Conservation (phyloP, 2,113 vertebrate species). For the Nycticebus coucang region DNA sequence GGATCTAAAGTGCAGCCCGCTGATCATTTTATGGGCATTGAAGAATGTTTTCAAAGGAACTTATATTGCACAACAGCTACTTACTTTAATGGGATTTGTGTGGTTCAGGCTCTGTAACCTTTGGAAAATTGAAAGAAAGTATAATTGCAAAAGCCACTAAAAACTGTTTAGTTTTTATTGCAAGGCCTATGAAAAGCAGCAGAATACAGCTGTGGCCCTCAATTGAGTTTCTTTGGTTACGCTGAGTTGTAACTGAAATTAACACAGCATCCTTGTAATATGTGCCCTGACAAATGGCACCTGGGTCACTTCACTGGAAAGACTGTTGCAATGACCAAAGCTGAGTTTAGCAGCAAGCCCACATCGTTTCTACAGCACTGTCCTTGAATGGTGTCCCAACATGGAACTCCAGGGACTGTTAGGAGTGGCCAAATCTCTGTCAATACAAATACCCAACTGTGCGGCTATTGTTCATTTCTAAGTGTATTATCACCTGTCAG, state of each 20-base stretch:
- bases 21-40: conserved; percentile 69
- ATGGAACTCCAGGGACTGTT: neutral
- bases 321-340: neutral
- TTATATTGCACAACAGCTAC: conserved; percentile 74
- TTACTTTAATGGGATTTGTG: conserved; percentile 82
- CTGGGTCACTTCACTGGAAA: neutral
- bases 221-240: conserved; percentile 8
- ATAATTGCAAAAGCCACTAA: conserved; percentile 81
- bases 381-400: neutral
- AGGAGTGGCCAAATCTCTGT: neutral
- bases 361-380: neutral
- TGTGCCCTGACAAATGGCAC: neutral
- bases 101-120: conserved; percentile 72
- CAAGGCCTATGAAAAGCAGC: conserved; percentile 61
- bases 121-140: conserved; percentile 78
- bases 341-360: neutral
- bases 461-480: neutral
- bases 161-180: conserved; percentile 70
- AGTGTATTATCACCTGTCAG: neutral
- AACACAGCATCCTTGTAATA: conserved; percentile 25
- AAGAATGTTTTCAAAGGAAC: conserved; percentile 77
- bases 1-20: conserved; percentile 52
- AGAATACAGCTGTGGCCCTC: conserved; percentile 31
- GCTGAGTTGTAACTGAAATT: conserved; percentile 38
- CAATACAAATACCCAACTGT: neutral